These are phyloP conservation scores for Enteromius fasciolatus DNA, from an alignment of 2,797 vertebrate species.

Conservation along the genomic window DNA sequence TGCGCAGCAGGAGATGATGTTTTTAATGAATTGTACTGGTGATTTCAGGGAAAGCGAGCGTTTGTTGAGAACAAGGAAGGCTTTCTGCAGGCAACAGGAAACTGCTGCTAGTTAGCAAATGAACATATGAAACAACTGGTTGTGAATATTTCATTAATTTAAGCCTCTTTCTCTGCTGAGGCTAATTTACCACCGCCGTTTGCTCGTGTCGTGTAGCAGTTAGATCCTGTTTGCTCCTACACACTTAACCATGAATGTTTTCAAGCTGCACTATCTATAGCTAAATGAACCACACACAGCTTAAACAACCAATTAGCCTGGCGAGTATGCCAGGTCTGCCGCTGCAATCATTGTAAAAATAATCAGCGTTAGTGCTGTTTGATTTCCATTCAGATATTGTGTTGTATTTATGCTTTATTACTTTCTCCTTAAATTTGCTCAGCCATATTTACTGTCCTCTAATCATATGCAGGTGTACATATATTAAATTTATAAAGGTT, in stretches of 20 bases:
- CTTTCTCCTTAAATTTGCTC: background rate
- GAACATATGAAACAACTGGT: background rate
- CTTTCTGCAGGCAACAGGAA: slow-evolving; percentile 1
- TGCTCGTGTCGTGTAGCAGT: background rate
- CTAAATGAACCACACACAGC: background rate
- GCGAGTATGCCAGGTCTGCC: background rate
- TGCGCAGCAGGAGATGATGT: background rate
- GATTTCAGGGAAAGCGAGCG: background rate
- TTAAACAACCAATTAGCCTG: background rate
- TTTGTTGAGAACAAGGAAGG: background rate
- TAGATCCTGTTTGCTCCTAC: slow-evolving; percentile 5
- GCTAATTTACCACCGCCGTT: background rate
- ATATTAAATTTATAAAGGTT: background rate
- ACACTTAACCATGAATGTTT: slow-evolving; percentile 8
- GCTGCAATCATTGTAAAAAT: background rate
- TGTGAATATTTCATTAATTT: slow-evolving; percentile 17
- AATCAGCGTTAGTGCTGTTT: background rate
- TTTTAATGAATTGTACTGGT: background rate
- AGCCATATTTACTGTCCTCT: background rate
- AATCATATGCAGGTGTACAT: background rate
- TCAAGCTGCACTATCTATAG: background rate
- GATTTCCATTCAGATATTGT: background rate
- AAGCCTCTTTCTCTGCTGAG: background rate
- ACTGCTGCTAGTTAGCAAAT: background rate
- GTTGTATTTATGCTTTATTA: slow-evolving; percentile 6